Base-by-base conservation (phyloP, 2,797 vertebrate genomes). In the Sebastes diploproa region DNA sequence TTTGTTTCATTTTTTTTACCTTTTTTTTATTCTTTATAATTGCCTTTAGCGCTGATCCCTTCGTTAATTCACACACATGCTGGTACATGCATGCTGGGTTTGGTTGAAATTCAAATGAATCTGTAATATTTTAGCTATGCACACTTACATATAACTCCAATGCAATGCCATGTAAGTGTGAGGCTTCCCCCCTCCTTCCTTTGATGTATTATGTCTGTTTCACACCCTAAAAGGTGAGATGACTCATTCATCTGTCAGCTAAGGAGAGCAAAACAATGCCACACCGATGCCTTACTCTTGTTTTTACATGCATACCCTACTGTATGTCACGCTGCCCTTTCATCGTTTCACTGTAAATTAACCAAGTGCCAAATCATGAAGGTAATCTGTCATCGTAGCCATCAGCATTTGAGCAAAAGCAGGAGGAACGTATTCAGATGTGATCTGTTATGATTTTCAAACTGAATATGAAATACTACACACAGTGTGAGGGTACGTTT, bases 251-350 rank as follows among this genome's bases (percentile, higher is more conserved):
- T 4, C 1, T 74, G 23, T 65, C 5, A 29, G 27, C 22, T 20
- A 29, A 20, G 18, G 3, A 36, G 38, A 32, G 2, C 11, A 61
- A 18, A 73, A 22, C 23, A 56, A 13, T n/a, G 4, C 52, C 22
- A 36, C 64, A 55, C 25, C n/a, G 25, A 73, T 76, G 78, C 80
- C 80, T 81, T 81, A 63, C n/a, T 55, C 7, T 29, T 62, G 6
- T 58, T 64, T 67, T 65, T 7, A 34, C 59, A 23, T 36, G 32
- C 16, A 30, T 29, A 61, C 23, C 14, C 14, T 4, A 9, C 18
- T n/a, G 9, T 22, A 9, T 34, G 14, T 27, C 8, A 29, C 6
- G 3, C 8, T 29, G n/a, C 54, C 22, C 13, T 55, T 34, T 50
- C 22, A 50, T 67, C 13, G 1, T 38, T 85, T 56, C 14, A 56